phyloP scores from a whole-genome alignment of 2,888 invertebrate species.

The Limenitis camilla region DNA sequence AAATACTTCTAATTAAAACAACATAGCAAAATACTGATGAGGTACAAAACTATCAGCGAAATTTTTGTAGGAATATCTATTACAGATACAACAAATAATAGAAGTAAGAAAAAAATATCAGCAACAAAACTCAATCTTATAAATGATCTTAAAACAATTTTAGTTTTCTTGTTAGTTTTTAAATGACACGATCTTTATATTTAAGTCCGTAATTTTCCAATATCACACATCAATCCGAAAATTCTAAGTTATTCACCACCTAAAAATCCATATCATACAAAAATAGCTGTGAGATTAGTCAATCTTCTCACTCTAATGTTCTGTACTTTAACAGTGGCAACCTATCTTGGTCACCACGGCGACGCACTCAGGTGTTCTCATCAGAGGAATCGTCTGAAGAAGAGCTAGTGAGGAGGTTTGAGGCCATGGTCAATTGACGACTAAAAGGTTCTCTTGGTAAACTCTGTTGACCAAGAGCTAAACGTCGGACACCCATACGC shows the following conservation, averaged over 20 bases:
- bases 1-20: constrained; percentile 28
- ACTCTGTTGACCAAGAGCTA: constrained; percentile 72
- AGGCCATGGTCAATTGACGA: constrained; percentile 76
- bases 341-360: constrained; percentile 68
- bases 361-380: constrained; percentile 69
- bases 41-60: constrained; percentile 16
- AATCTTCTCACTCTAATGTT: constrained; percentile 50
- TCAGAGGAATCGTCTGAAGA: constrained; percentile 72
- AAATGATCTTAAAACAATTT: too few relatives aligned
- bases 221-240: too few relatives aligned
- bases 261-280: constrained; percentile 5
- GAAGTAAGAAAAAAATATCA: background rate
- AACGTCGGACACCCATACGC: constrained; percentile 64
- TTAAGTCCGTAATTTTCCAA: too few relatives aligned
- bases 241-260: too few relatives aligned
- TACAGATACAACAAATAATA: background rate
- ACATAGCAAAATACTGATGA: constrained; percentile 55
- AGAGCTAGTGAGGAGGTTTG: constrained; percentile 77
- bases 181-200: too few relatives aligned
- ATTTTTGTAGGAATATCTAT: background rate
- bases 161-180: too few relatives aligned
- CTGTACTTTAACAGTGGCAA: constrained; percentile 67
- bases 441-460: constrained; percentile 75
- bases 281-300: constrained; percentile 3
- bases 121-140: too few relatives aligned